Base-by-base conservation (phyloP, 23 tunicate genomes). In the Trididemnum nubilum region DNA sequence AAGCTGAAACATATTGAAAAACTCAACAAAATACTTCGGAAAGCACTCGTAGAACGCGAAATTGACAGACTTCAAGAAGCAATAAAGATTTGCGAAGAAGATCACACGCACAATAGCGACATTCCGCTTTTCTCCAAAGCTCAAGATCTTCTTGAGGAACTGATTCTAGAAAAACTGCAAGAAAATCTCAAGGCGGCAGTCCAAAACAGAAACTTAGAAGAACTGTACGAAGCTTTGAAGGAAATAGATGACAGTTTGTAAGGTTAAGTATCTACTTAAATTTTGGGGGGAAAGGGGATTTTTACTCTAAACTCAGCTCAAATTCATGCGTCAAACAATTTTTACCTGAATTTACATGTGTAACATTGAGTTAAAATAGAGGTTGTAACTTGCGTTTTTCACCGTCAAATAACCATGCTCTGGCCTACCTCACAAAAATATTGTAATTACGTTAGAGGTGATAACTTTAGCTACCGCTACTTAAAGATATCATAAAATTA, bases 231-330 rank as follows among this genome's bases (percentile, higher is more conserved):
- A 35, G 82, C 88, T 3, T 31, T 85, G 18, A 38, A 75, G 58
- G 64, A 76, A 21, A 71, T 72, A 1, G 81, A 85, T 33, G 66
- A 76, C 33, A 72, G 76, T 38, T 57, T 34, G 88, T 85, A 36
- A 74, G 81, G 35, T 35, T n/a, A n/a, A 21, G 7, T 21, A 44
- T 44, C 29, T 26, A 9, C 57, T 49, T 49, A 49, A 49, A 49
- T 49, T n/a, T n/a, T n/a, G n/a, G n/a, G n/a, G n/a, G n/a, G n/a
- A n/a, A n/a, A n/a, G n/a, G n/a, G n/a, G n/a, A n/a, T n/a, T n/a
- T n/a, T n/a, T n/a, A n/a, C n/a, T n/a, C n/a, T n/a, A n/a, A n/a
- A n/a, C n/a, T n/a, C n/a, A n/a, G n/a, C n/a, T n/a, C n/a, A n/a
- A n/a, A n/a, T 49, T 49, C 57, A 49, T 9, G 57, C 57, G 12